These are phyloP conservation scores for Chymomyza fuscimana DNA, from an alignment of 2,888 invertebrate species.

Conservation along the genomic window DNA sequence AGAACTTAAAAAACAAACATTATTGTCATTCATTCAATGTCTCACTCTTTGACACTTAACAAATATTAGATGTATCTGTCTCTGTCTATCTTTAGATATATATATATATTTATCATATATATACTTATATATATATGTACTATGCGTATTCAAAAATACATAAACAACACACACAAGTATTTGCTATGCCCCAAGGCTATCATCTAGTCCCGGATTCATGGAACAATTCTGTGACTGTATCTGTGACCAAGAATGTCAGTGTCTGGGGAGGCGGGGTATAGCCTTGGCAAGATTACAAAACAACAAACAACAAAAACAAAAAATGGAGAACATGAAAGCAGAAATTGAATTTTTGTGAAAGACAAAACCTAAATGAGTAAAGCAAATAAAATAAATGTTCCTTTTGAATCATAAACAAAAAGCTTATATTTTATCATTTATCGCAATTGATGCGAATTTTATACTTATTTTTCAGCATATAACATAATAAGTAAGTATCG, in stretches of 20 bases:
- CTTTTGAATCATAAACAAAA: conserved; percentile 73
- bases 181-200: conserved; percentile 7
- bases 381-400: conserved; percentile 73
- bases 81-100: conserved; percentile 67
- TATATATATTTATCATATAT: conserved; percentile 29
- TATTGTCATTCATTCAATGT: conserved; percentile 61
- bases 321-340: conserved; percentile 36
- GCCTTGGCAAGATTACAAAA: neutral
- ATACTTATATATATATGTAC: conserved; percentile 46
- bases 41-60: conserved; percentile 60
- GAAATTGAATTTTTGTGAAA: conserved; percentile 69
- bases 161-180: conserved; percentile 20
- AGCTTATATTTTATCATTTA: conserved; percentile 19
- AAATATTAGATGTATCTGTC: conserved; percentile 62
- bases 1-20: conserved; percentile 34
- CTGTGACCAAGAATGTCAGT: neutral
- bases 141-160: conserved; percentile 59
- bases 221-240: neutral
- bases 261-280: neutral
- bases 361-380: conserved; percentile 37
- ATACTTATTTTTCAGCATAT: neutral
- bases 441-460: neutral
- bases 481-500: neutral
- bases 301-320: conserved; percentile 7
- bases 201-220: neutral